Base-by-base conservation (phyloP, 2,797 vertebrate species). In the Pangasius macronema region DNA sequence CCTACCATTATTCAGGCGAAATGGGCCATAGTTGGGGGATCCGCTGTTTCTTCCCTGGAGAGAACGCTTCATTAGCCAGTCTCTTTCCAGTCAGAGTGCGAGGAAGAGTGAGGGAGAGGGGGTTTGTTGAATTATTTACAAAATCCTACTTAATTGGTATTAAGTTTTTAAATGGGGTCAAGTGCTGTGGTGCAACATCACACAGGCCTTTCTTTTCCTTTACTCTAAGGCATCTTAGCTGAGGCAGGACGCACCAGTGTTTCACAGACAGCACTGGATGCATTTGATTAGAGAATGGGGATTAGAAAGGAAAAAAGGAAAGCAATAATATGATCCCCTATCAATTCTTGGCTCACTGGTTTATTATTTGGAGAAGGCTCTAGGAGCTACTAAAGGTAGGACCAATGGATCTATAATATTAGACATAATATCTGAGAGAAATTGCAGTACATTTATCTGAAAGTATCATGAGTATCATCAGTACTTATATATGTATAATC, bases 91-190 rank as follows among this genome's bases (percentile, higher is more conserved):
- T 65, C 72, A 84, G 85, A 82, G 76, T 82, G 86, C 61, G 49
- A 84, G 85, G 10, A 57, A 81, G 53, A 33, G n/a, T 55, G 61
- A 59, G 79, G 75, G 87, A 87, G 63, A 88, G 20, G 84, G 73
- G 81, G 86, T n/a, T 75, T 87, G 87, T 89, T 96, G 92, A 96
- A 96, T 96, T 95, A 96, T 96, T 96, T 96, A 96, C 92, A 94
- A 93, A 96, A 94, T 94, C 94, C 94, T 93, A 89, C 89, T 95
- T 96, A 96, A 96, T 96, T 96, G 95, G 95, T 95, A 96, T 95
- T 94, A 96, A 96, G 94, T 95, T 95, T 95, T 95, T 96, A 96
- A 96, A 96, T 95, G 95, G 95, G 96, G 96, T 96, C 96, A 96
- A 96, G 95, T 95, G 94, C 94, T 94, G 93, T 91, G 86, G 90